Evolutionary conservation across 2,113 vertebrate genomes (phyloP).

Genomic region (Nesospiza acunhae): DNA sequence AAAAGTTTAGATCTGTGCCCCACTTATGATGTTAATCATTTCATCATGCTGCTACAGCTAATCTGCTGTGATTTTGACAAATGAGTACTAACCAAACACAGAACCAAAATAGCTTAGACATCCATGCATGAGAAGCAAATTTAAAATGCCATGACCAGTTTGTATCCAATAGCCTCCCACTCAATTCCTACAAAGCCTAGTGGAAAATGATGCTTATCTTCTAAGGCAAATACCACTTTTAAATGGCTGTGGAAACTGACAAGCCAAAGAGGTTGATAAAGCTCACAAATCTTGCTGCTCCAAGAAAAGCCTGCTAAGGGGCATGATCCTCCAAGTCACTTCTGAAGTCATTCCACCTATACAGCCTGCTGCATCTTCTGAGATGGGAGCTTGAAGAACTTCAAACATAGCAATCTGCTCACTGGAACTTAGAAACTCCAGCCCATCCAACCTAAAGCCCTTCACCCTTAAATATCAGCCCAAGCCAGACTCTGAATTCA

Average conservation of each 20-base stretch:
- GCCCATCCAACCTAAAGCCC: background rate
- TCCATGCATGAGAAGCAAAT: background rate
- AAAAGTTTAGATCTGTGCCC: background rate
- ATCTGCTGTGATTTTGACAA: background rate
- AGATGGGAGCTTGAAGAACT: background rate
- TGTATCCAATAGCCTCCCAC: background rate
- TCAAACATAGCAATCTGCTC: background rate
- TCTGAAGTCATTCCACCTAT: background rate
- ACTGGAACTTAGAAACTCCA: background rate
- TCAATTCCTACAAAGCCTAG: background rate
- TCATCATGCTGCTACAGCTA: background rate
- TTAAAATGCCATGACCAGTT: background rate
- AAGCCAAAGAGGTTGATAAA: background rate
- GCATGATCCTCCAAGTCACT: background rate
- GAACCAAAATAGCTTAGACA: background rate
- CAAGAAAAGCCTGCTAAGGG: background rate
- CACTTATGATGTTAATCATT: background rate
- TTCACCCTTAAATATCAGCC: background rate
- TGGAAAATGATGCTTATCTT: background rate
- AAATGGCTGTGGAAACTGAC: background rate
- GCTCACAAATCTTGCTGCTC: background rate
- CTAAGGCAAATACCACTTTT: background rate
- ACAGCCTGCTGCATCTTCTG: background rate
- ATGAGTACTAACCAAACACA: background rate
- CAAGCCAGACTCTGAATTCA: background rate